Evolutionary conservation across 1,140 invertebrate genomes (phyloP).

Genomic region (Aplysia californica): DNA sequence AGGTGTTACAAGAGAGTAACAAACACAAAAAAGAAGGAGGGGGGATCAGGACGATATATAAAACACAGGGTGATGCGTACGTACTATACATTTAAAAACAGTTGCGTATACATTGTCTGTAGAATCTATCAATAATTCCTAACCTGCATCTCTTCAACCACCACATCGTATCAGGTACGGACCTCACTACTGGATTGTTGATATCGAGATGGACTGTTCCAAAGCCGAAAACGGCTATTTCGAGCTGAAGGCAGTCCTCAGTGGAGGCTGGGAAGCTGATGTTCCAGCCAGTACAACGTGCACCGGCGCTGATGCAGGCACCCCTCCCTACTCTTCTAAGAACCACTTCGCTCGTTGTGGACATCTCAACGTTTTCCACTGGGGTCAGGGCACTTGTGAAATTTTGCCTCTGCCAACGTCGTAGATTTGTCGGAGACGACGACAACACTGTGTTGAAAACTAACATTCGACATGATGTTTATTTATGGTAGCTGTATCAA

Average conservation of each 20-base stretch:
- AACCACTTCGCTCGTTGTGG: slow-evolving; percentile 69
- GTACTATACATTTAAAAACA: too few relatives aligned
- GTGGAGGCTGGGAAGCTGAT: slow-evolving; percentile 55
- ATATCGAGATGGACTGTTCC: slow-evolving; percentile 69
- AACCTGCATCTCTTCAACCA: too few relatives aligned
- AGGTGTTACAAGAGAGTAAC: background rate
- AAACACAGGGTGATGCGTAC: background rate
- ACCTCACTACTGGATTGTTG: slow-evolving; percentile 69
- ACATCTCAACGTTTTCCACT: slow-evolving; percentile 66
- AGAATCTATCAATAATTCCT: too few relatives aligned
- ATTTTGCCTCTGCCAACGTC: slow-evolving; percentile 46
- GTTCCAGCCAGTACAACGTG: slow-evolving; percentile 41
- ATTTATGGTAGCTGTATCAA: too few relatives aligned
- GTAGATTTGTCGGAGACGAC: too few relatives aligned
- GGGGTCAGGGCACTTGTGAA: slow-evolving; percentile 51
- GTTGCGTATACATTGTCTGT: too few relatives aligned
- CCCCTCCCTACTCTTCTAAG: slow-evolving; percentile 49
- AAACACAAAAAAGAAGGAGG: background rate
- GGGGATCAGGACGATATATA: background rate
- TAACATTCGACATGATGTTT: too few relatives aligned
- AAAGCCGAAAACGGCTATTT: slow-evolving; percentile 69
- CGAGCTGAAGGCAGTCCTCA: slow-evolving; percentile 65
- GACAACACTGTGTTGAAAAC: too few relatives aligned
- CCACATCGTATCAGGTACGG: slow-evolving; percentile 60
- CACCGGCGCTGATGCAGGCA: slow-evolving; percentile 53